Base-by-base conservation (phyloP, 2,888 invertebrate species). In the Clitarchus hookeri region DNA sequence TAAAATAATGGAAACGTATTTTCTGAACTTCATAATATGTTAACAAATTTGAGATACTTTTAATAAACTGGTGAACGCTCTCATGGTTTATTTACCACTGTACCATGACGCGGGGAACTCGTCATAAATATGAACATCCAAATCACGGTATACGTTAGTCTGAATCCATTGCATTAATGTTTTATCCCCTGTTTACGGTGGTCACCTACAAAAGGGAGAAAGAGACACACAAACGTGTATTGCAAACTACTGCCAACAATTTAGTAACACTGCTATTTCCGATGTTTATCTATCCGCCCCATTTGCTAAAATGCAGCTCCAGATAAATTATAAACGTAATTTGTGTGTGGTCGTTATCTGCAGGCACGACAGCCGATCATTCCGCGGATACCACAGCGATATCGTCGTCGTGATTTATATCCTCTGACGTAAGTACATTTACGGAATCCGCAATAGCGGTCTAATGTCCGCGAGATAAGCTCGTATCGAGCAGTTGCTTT, bases 281-380 rank as follows among this genome's bases (percentile, higher is more conserved):
- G 65, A 65, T 65, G 65, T 65, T 65, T 65, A 65, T 65, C 65
- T 65, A 23, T 65, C 65, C 65, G 8, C 23, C 65, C 65, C 65
- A 65, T 65, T 65, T 65, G 65, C 65, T 65, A n/a, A 65, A 65
- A 65, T 65, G 65, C 8, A 65, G 65, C n/a, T 65, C 65, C 65
- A 65, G 65, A 65, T 65, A 65, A 65, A 65, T 65, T 65, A 65
- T 65, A 65, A 65, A 65, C 65, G 65, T 65, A 23, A 65, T 65
- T 65, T 65, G 65, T 65, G 16, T 19, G 65, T n/a, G 65, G 23
- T n/a, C 65, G 65, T 65, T 65, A 65, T 65, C 65, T 65, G 65
- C 65, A 65, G 8, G 65, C 65, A n/a, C 65, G 19, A 2, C 65
- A 65, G 65, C 16, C 65, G 65, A 65, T 65, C 65, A 65, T n/a